Evolutionary conservation across 2,888 invertebrate genomes (phyloP).

Genomic region (Candidula unifasciata): DNA sequence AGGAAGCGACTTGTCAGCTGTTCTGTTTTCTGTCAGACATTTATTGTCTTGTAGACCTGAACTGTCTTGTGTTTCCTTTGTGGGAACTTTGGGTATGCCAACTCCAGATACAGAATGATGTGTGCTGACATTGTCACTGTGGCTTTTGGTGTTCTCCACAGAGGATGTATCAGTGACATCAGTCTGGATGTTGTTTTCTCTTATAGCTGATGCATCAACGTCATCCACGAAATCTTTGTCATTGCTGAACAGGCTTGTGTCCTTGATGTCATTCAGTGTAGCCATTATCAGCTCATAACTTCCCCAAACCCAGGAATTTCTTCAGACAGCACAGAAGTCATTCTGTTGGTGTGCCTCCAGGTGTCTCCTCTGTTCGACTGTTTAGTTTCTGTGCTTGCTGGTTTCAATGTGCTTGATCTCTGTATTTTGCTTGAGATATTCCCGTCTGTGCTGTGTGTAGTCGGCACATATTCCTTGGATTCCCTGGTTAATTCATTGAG

Average conservation of each 20-base stretch:
- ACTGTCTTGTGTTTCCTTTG: not conserved
- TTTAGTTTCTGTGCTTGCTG: not conserved
- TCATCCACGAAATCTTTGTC: not conserved
- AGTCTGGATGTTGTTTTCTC: not conserved
- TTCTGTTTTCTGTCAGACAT: not conserved
- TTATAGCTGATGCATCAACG: not conserved
- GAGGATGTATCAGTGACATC: not conserved
- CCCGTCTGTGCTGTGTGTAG: not conserved
- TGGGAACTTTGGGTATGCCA: not conserved
- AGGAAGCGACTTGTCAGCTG: not conserved
- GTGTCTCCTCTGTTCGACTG: not conserved
- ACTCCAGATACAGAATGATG: not conserved
- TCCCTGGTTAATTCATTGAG: not conserved
- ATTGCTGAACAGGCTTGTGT: conserved; percentile 1
- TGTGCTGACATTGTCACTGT: not conserved
- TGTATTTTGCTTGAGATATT: not conserved
- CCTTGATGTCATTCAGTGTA: conserved; percentile 6
- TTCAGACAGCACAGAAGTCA: not conserved
- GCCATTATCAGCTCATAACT: not conserved
- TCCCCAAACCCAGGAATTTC: not conserved
- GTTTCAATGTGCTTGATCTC: not conserved
- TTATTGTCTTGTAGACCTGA: not conserved
- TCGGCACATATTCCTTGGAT: not conserved
- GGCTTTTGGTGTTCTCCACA: not conserved
- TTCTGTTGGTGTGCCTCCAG: not conserved